Percentiles rank a stretch among this genome's conserved stretches.
phyloP scores from a whole-genome alignment of 2,888 invertebrate genomes.

The Nebria salina region DNA sequence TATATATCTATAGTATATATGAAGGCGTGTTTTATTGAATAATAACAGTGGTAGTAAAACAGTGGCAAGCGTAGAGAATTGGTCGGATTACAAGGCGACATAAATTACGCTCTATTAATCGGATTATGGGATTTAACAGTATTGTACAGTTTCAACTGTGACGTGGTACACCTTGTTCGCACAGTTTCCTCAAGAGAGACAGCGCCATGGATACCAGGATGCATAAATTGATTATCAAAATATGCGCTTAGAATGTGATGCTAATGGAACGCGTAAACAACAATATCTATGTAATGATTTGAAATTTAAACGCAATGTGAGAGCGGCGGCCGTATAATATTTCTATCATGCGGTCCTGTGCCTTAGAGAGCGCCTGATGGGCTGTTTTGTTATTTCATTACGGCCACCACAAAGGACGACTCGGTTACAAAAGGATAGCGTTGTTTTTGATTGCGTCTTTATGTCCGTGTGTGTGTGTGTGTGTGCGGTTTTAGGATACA shows the following conservation, averaged over 20 bases:
- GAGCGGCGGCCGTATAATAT: background rate
- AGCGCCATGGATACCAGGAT: too few species aligned
- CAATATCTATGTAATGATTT: background rate
- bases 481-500: too few species aligned
- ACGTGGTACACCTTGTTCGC: slow-evolving; percentile 13
- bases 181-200: too few species aligned
- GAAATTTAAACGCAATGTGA: background rate
- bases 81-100: slow-evolving; percentile 44
- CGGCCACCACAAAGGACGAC: background rate
- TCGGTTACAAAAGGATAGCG: background rate
- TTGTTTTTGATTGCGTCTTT: background rate
- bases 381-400: background rate
- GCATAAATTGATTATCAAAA: too few species aligned
- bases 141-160: slow-evolving; percentile 42
- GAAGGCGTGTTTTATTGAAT: background rate
- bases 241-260: too few species aligned
- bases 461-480: background rate
- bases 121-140: slow-evolving; percentile 41
- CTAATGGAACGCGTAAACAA: too few species aligned
- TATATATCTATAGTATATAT: too few species aligned
- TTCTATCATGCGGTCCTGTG: background rate
- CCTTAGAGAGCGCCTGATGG: background rate
- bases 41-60: background rate
- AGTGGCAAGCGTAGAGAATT: background rate
- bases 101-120: slow-evolving; percentile 45